Evolutionary conservation across 2,797 vertebrate species (phyloP).

Genomic region (Oreochromis mossambicus): DNA sequence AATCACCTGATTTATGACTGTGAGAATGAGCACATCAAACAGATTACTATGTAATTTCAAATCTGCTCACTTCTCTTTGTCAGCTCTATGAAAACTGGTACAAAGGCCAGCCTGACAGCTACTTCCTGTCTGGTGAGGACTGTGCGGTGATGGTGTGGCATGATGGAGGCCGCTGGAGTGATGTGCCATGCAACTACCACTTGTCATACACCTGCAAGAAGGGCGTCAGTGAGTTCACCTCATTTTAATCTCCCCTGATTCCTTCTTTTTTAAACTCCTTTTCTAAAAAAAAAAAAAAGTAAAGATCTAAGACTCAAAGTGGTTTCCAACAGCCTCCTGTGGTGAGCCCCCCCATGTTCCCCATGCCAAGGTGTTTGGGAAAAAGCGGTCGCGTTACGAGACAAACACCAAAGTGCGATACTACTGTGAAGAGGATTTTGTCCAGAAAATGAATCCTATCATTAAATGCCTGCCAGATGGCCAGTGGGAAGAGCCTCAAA

Average conservation of each 20-base stretch:
- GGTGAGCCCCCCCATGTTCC: slow-evolving; percentile 78
- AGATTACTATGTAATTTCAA: background rate
- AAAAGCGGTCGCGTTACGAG: slow-evolving; percentile 76
- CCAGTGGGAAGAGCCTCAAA: slow-evolving; percentile 83
- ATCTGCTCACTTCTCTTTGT: background rate
- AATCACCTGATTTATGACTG: background rate
- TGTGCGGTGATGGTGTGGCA: slow-evolving; percentile 94
- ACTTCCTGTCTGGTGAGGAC: slow-evolving; percentile 94
- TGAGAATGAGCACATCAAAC: background rate
- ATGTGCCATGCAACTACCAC: slow-evolving; percentile 96
- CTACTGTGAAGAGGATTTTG: slow-evolving; percentile 79
- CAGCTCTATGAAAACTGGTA: slow-evolving; percentile 96
- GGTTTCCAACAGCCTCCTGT: slow-evolving; percentile 79
- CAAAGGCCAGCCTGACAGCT: slow-evolving; percentile 92
- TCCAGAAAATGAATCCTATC: slow-evolving; percentile 82
- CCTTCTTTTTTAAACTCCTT: too few relatives aligned
- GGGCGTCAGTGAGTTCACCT: slow-evolving; percentile 82
- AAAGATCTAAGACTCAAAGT: background rate
- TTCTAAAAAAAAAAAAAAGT: background rate
- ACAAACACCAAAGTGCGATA: slow-evolving; percentile 81
- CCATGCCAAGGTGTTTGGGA: slow-evolving; percentile 81
- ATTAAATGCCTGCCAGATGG: slow-evolving; percentile 83
- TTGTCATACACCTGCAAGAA: slow-evolving; percentile 97
- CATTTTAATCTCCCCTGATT: rapidly evolving
- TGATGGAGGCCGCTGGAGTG: slow-evolving; percentile 89